These are phyloP conservation scores for Dicerorhinus sumatrensis DNA, from an alignment of 2,113 vertebrate species.

Conservation along the genomic window DNA sequence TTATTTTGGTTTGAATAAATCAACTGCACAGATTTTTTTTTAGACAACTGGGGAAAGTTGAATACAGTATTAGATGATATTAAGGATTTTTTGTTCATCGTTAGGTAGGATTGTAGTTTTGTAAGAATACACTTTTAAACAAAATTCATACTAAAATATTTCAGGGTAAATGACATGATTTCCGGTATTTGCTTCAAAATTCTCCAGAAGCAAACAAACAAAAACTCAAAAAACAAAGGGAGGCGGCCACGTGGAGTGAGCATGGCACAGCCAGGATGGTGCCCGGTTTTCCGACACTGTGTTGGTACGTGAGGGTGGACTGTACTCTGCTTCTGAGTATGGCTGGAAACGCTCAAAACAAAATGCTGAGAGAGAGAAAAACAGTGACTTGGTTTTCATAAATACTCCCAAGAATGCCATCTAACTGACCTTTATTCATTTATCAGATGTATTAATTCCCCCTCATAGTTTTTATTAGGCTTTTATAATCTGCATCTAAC, in stretches of 20 bases:
- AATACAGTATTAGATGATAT: neutral
- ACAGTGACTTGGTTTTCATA: slow-evolving; percentile 22
- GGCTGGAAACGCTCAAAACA: neutral
- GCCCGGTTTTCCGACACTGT: accelerated
- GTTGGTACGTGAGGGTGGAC: accelerated
- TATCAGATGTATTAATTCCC: neutral
- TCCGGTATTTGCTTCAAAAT: neutral
- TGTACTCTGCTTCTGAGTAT: neutral
- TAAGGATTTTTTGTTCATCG: neutral
- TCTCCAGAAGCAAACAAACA: neutral
- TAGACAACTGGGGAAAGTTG: neutral
- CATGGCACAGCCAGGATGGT: accelerated
- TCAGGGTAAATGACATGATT: neutral
- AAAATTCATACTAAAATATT: neutral
- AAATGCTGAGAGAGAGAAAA: neutral
- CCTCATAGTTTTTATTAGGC: neutral
- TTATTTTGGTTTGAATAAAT: neutral
- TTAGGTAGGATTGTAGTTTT: neutral
- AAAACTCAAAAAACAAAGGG: neutral
- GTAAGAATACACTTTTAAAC: neutral
- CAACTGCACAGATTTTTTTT: neutral
- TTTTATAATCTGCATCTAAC: neutral
- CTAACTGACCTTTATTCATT: slow-evolving; percentile 16
- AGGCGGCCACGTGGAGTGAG: neutral
- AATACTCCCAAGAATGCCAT: neutral